Evolutionary conservation across 30 jellyfish, hydroid and myxozoan species (phyloP).

Genomic region (Haliclystus octoradiatus): DNA sequence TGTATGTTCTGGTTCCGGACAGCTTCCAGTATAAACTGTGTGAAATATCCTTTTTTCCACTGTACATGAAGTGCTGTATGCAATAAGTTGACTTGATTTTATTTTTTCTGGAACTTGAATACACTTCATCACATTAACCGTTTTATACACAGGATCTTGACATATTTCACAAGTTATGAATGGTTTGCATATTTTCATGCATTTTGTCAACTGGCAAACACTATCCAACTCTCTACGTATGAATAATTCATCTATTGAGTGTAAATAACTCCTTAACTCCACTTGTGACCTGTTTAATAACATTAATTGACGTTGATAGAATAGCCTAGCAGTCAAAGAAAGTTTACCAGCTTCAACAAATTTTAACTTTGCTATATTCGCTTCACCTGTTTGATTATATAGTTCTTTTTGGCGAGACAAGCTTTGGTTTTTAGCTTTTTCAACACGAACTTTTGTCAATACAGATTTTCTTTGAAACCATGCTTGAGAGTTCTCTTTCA

Average conservation of each 20-base stretch:
- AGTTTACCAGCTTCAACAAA: neutral
- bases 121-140: slow-evolving; percentile 28
- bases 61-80: slow-evolving; percentile 8
- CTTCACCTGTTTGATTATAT: neutral
- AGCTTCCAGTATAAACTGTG: slow-evolving; percentile 40
- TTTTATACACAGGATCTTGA: slow-evolving; percentile 30
- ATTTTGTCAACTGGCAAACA: slow-evolving; percentile 6
- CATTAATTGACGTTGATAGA: neutral
- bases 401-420: neutral
- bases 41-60: slow-evolving; percentile 23
- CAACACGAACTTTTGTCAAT: neutral
- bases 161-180: slow-evolving; percentile 39
- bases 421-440: neutral
- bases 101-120: slow-evolving; percentile 6
- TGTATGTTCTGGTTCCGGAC: slow-evolving; percentile 12
- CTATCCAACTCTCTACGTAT: slow-evolving; percentile 1
- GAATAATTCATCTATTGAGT: neutral
- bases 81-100: slow-evolving; percentile 7
- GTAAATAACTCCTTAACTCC: neutral
- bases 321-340: neutral
- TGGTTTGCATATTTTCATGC: slow-evolving; percentile 13
- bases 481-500: neutral
- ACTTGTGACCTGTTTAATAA: neutral
- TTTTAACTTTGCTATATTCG: neutral
- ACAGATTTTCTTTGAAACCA: neutral